Evolutionary conservation across 2,797 vertebrate species (phyloP), one percentile per base, ranked within the genome.

Genomic region (Glossophaga mutica): DNA sequence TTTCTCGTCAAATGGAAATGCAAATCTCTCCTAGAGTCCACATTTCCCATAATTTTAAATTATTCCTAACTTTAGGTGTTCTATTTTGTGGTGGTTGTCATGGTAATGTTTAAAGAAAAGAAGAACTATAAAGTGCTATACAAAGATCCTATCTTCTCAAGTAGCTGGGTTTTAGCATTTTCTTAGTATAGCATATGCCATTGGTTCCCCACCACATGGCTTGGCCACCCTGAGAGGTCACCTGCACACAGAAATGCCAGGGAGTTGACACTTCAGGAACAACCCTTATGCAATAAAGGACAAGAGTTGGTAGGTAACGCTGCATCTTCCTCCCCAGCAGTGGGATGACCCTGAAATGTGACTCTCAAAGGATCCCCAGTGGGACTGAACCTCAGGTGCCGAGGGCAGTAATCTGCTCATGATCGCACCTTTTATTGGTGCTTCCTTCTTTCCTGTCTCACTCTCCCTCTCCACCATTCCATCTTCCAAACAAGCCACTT

Each of bases 51-150:
- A 96, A 97, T 96, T 94, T 94, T 92, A 96, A 96, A 94, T 90
- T 65, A 78, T 78, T 82, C 94, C 95, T 97, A 97, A 96, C 92
- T 95, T 97, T 95, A 93, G 95, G 92, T 92, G 59, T 82, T 97
- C 96, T 96, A 92, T 93, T 95, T 94, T 90, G 52, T 79, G 68
- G 22, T 95, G 62, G 97, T 97, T 97, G 93, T 94, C 96, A 97
- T 94, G 96, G 96, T 67, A 76, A 97, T 81, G 65, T 87, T 96
- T 96, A 94, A 96, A 96, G 89, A 96, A 82, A 57, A 37, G 84
- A 95, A 85, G 84, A 95, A 85, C 48, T 71, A 34, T 74, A 55
- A 79, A 52, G 59, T 46, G 52, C 86, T 79, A 46, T 85, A 65
- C 26, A 83, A 88, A 92, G 90, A 92, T 90, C 52, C 65, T 90